phyloP scores from a whole-genome alignment of 2,113 vertebrate genomes.

The Dipodomys ordii region DNA sequence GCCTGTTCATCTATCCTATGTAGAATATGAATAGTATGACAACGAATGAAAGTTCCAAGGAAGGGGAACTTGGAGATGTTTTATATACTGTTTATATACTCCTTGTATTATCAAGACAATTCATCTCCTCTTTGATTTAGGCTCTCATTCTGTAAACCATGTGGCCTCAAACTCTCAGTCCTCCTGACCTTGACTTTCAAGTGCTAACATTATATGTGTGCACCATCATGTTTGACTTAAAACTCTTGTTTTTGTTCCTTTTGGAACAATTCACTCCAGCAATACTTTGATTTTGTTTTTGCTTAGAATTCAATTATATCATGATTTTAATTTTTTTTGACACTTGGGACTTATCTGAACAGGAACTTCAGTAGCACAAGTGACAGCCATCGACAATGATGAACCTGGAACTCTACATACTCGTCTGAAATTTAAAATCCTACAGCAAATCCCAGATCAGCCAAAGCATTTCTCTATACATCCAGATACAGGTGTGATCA shows the following conservation, averaged over 20 bases:
- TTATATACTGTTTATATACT: not conserved
- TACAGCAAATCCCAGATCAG: slow-evolving; percentile 78
- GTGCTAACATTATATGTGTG: too few relatives aligned
- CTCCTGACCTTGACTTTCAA: too few relatives aligned
- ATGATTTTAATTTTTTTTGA: not conserved
- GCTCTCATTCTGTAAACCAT: too few relatives aligned
- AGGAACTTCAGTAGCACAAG: slow-evolving; percentile 89
- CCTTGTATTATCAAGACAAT: not conserved
- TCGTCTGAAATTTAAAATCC: slow-evolving; percentile 87
- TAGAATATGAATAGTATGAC: not conserved
- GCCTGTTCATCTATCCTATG: not conserved
- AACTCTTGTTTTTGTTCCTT: not conserved
- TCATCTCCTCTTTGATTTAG: too few relatives aligned
- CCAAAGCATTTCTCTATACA: slow-evolving; percentile 86
- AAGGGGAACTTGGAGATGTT: not conserved
- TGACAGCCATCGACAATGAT: slow-evolving; percentile 91
- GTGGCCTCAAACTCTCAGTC: too few relatives aligned
- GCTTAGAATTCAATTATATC: not conserved
- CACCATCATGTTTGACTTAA: too few relatives aligned
- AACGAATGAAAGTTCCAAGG: not conserved
- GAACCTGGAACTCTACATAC: slow-evolving; percentile 84
- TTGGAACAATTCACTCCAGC: not conserved
- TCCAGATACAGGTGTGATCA: slow-evolving; percentile 86
- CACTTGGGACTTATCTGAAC: slow-evolving; percentile 64
- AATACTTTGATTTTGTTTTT: not conserved